Base-by-base conservation (phyloP, 1,140 invertebrate genomes). In the Drosophila hydei region DNA sequence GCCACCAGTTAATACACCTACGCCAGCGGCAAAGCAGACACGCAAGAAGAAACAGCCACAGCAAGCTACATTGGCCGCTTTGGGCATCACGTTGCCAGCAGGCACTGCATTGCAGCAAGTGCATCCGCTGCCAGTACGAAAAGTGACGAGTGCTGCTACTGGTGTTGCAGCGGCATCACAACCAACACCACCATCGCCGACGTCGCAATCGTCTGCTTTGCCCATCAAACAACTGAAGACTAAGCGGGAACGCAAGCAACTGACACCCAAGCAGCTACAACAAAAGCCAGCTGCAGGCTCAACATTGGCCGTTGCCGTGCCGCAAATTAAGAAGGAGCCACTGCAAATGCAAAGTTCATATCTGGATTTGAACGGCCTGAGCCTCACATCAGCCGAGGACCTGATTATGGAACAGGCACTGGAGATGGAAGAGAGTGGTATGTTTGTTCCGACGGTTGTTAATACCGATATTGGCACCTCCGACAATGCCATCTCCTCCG, bases 341-440 rank as follows among this genome's bases (percentile, higher is more conserved):
- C 21, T 84, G 30, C 83, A 78, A 8, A 48, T 56, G 2, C 67
- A 77, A 14, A 73, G 69, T 0, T 72, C 61, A 2, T 91, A 91
- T 40, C 30, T 80, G 0, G 90, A 91, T 60, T 16, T 91, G n/a
- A 85, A 91, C 19, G 74, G 80, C 0, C 56, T 91, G 3, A 91
- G 90, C 36, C 56, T 91, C n/a, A 91, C 90, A 0, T 91, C 90
- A 2, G 90, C 90, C n/a, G 90, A 91, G 52, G 90, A 91, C 25
- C 43, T 91, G 16, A 91, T 91, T 6, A 91, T 91, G 90, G 90
- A 91, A 43, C 90, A 91, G 43, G 90, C 90, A 1, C 61, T 91
- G 3, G 90, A 91, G 68, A 90, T 91, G 90, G 90, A 91, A 38
- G 90, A 91, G 47, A 88, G 84, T 43, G 90, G 90, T 4, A 71